Evolutionary conservation across 2,888 invertebrate species (phyloP).

Genomic region (Yponomeuta malinellus): DNA sequence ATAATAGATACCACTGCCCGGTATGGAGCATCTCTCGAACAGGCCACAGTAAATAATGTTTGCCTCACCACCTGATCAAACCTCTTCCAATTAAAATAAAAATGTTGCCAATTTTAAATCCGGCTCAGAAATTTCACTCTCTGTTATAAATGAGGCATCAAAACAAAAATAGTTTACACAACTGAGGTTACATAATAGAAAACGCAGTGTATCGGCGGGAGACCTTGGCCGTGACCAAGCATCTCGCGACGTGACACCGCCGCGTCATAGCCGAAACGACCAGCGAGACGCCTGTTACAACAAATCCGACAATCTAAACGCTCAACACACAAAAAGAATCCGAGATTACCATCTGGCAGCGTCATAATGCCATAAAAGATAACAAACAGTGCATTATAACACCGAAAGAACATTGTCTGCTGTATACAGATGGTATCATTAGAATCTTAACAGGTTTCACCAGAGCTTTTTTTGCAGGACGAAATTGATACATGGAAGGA

Average conservation of each 20-base stretch:
- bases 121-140: constrained; percentile 5
- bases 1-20: no score
- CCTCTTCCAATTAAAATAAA: no score
- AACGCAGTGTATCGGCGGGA: constrained; percentile 45
- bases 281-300: constrained; percentile 11
- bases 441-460: not conserved
- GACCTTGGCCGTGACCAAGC: constrained; percentile 74
- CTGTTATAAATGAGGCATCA: not conserved
- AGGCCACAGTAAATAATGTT: no score
- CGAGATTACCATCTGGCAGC: constrained; percentile 11
- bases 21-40: no score
- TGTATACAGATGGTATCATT: not conserved
- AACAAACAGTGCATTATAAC: constrained; percentile 3
- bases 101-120: constrained; percentile 2
- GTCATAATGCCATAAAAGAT: constrained; percentile 1
- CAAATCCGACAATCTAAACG: not conserved
- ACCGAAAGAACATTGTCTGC: not conserved
- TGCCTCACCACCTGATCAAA: no score
- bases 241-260: constrained; percentile 43
- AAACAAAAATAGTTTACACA: constrained; percentile 10
- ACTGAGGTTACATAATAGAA: constrained; percentile 43
- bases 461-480: not conserved
- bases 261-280: constrained; percentile 15
- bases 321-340: not conserved
- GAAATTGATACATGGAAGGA: not conserved